Conservation (phyloP, 2,888 invertebrate species). For the Reticulitermes lucifugus region DNA sequence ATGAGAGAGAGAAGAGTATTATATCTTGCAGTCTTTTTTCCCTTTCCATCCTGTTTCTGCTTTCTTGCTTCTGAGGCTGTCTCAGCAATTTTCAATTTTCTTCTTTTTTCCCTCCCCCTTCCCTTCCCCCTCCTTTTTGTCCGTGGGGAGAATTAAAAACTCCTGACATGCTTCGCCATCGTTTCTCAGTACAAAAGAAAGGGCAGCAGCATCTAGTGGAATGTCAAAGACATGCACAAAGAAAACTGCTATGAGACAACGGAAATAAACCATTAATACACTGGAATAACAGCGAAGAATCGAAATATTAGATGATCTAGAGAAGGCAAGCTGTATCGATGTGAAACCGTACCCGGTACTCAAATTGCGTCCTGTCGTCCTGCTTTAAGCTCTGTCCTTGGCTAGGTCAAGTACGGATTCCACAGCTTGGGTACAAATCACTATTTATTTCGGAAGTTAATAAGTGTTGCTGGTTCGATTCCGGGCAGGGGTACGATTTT, state of each 20-base stretch:
- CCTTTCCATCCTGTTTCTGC: conserved; percentile 30
- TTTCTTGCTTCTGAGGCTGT: conserved; percentile 52
- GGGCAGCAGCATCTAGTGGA: conserved; percentile 43
- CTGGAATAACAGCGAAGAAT: conserved; percentile 26
- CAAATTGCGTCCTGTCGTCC: background rate
- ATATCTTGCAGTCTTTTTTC: conserved; percentile 27
- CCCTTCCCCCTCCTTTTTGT: conserved; percentile 44
- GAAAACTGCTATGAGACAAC: conserved; percentile 8
- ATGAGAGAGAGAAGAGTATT: conserved; percentile 37
- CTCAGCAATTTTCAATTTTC: conserved; percentile 54
- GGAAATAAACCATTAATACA: conserved; percentile 44
- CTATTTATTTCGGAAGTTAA: no score
- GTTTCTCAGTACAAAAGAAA: conserved; percentile 49
- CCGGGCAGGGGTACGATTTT: no score
- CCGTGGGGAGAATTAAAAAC: conserved; percentile 55
- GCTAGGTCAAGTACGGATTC: no score
- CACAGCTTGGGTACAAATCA: no score
- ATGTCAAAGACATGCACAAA: conserved; percentile 49
- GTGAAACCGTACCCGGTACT: no score
- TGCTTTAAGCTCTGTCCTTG: no score
- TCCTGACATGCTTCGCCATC: conserved; percentile 53
- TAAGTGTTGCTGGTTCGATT: no score
- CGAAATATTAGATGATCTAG: conserved; percentile 23
- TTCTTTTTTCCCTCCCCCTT: conserved; percentile 37
- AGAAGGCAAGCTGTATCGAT: background rate